These are phyloP conservation scores for Stylophora pistillata DNA, from an alignment of 64 coral and sea anemone genomes.

Conservation along the genomic window DNA sequence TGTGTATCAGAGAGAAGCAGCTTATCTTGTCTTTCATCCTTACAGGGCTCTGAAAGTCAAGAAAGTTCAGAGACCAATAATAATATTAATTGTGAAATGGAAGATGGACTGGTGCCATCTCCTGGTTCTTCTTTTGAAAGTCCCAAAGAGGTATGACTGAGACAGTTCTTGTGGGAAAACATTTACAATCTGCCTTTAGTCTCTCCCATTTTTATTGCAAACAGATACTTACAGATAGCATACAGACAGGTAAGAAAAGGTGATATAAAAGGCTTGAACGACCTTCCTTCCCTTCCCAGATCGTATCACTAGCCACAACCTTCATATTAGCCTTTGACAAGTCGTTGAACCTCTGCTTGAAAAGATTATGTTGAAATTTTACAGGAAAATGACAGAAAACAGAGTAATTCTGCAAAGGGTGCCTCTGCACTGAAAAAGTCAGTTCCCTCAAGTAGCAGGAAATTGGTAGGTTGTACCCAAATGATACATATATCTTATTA, in stretches of 20 bases:
- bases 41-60: constrained; percentile 13
- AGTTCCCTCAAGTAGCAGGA: constrained; percentile 19
- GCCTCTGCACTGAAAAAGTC: constrained; percentile 25
- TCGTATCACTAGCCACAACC: too few species aligned
- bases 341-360: too few species aligned
- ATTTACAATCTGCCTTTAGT: too few species aligned
- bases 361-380: background rate
- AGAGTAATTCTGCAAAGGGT: constrained; percentile 38
- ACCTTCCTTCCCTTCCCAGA: too few species aligned
- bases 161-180: background rate
- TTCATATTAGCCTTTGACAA: too few species aligned
- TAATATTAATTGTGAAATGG: constrained; percentile 5
- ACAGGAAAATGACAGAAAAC: constrained; percentile 49
- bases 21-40: background rate
- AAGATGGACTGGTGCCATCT: constrained; percentile 7
- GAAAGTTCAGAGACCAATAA: constrained; percentile 27
- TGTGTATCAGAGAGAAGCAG: background rate
- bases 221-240: too few species aligned
- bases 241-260: too few species aligned
- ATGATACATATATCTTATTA: background rate
- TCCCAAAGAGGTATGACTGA: background rate
- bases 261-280: too few species aligned
- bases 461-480: constrained; percentile 9
- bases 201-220: too few species aligned
- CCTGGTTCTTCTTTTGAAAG: constrained; percentile 6